Evolutionary conservation across 2,888 invertebrate species (phyloP).

Genomic region (Callinectes sapidus): DNA sequence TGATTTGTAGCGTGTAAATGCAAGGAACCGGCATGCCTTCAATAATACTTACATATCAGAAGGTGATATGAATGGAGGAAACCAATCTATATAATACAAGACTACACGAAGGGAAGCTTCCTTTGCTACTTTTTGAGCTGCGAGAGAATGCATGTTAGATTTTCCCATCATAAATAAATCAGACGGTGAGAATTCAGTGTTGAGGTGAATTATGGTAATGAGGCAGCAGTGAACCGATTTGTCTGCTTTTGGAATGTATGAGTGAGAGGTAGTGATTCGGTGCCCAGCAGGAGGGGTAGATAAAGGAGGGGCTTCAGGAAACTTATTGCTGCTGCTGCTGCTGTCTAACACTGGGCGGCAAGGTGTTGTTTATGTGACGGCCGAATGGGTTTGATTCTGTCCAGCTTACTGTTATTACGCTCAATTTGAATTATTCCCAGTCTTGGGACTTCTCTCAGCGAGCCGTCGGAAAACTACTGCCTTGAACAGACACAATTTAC

Average conservation of each 20-base stretch:
- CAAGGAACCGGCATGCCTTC: not conserved
- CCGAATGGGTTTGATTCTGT: not conserved
- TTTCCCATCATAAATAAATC: not conserved
- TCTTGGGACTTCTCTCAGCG: not conserved
- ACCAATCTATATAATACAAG: not conserved
- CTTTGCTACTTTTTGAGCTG: not conserved
- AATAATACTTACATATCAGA: not conserved
- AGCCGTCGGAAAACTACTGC: not conserved
- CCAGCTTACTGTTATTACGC: not conserved
- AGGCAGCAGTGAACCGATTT: not conserved
- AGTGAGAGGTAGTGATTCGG: not conserved
- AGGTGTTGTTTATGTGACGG: not conserved
- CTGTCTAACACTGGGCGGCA: not conserved
- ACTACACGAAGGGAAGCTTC: not conserved
- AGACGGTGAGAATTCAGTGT: not conserved
- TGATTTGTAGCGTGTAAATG: not conserved
- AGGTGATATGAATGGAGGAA: not conserved
- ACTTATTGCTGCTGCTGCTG: not conserved
- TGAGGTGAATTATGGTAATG: not conserved
- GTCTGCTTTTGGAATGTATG: not conserved
- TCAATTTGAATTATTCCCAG: not conserved
- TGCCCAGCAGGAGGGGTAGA: not conserved
- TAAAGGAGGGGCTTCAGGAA: not conserved
- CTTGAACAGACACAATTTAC: not conserved
- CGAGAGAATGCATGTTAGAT: not conserved